phyloP scores from a whole-genome alignment of 2,113 vertebrate genomes.

The Cynoglossus semilaevis region DNA sequence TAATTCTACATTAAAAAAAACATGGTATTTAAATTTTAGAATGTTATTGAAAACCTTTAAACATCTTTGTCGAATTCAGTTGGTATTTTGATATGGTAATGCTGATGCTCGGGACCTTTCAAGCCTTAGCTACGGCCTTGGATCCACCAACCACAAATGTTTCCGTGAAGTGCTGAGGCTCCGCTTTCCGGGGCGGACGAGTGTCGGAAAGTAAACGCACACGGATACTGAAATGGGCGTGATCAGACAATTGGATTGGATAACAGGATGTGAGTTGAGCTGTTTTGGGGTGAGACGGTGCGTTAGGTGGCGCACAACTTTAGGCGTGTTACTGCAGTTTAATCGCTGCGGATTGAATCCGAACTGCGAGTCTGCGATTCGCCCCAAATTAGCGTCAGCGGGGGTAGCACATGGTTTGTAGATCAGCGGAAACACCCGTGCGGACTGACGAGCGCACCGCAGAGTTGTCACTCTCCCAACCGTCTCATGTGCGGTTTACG shows the following conservation, averaged over 20 bases:
- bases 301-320: slow-evolving; percentile 33
- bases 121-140: not conserved
- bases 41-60: no score
- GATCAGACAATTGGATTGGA: slow-evolving; percentile 64
- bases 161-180: slow-evolving; percentile 8
- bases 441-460: slow-evolving; percentile 20
- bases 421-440: slow-evolving; percentile 36
- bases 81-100: no score
- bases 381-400: not conserved
- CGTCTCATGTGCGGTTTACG: slow-evolving; percentile 34
- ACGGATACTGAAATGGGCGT: slow-evolving; percentile 59
- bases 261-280: slow-evolving; percentile 63
- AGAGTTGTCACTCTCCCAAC: slow-evolving; percentile 19
- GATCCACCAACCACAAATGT: not conserved
- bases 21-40: no score
- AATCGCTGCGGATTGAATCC: slow-evolving; percentile 7
- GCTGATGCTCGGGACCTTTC: not conserved
- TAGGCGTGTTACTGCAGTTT: slow-evolving; percentile 24
- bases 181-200: slow-evolving; percentile 25
- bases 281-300: slow-evolving; percentile 66
- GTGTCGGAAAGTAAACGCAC: slow-evolving; percentile 56
- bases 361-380: no score
- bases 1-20: no score
- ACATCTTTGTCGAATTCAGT: no score
- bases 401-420: not conserved